phyloP scores from a whole-genome alignment of 92 coral and sea anemone species.

The Desmophyllum pertusum region DNA sequence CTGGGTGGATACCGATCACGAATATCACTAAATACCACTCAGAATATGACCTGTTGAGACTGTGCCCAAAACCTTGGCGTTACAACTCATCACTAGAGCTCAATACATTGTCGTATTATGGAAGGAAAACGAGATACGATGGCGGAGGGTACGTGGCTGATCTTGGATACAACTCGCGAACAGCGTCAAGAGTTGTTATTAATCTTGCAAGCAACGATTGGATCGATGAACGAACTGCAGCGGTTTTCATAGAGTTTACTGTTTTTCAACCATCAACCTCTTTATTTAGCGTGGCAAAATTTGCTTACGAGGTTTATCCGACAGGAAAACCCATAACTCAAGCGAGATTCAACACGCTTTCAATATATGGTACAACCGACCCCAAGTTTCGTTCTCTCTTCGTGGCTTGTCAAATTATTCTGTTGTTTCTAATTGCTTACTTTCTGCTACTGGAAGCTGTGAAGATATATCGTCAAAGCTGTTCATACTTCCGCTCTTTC shows the following conservation, averaged over 20 bases:
- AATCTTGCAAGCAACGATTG: slow-evolving; percentile 73
- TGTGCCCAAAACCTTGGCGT: slow-evolving; percentile 90
- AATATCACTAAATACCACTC: slow-evolving; percentile 65
- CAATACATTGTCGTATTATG: slow-evolving; percentile 59
- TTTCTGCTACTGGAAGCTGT: slow-evolving; percentile 71
- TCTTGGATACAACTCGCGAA: slow-evolving; percentile 81
- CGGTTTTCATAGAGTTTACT: slow-evolving; percentile 83
- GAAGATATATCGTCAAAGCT: slow-evolving; percentile 65
- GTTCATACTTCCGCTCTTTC: slow-evolving; percentile 77
- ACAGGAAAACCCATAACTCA: slow-evolving; percentile 65
- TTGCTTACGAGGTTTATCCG: slow-evolving; percentile 73
- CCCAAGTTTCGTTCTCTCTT: slow-evolving; percentile 50
- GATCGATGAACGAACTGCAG: slow-evolving; percentile 79
- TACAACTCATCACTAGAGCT: slow-evolving; percentile 72
- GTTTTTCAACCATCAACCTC: slow-evolving; percentile 86
- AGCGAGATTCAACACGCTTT: slow-evolving; percentile 67
- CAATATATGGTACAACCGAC: slow-evolving; percentile 68
- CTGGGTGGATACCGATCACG: slow-evolving; percentile 83
- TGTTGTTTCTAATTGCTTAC: slow-evolving; percentile 75
- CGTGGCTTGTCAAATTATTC: slow-evolving; percentile 66
- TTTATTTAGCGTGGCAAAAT: slow-evolving; percentile 77
- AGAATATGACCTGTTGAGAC: slow-evolving; percentile 55
- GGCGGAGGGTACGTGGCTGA: slow-evolving; percentile 96
- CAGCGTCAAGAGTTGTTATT: slow-evolving; percentile 77
- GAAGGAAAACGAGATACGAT: slow-evolving; percentile 59